Base-by-base conservation (phyloP, 2,888 invertebrate genomes). In the Brachylomia viminalis region DNA sequence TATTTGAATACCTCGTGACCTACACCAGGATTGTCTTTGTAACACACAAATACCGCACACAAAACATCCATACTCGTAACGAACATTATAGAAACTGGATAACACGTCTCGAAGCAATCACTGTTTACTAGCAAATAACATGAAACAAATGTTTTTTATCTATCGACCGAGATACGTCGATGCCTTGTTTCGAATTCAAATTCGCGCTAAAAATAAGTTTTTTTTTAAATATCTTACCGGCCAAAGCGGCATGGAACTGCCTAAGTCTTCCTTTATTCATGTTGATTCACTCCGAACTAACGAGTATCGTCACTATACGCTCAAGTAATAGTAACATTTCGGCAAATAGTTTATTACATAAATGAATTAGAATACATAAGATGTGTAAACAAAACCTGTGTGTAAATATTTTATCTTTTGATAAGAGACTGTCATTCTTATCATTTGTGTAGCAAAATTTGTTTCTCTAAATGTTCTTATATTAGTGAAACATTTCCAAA, bases 321-420 rank as follows among this genome's bases (percentile, higher is more conserved):
- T 69, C 72, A 81, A 82, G 71, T 82, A 81, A 80, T 87, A 81
- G 66, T 75, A 78, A 73, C 80, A 80, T 86, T 88, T 80, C 23
- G 81, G 71, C 80, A 80, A 87, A 86, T 86, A 80, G 54, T 75
- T 82, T 86, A 86, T 87, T 75, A 84, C 86, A 86, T 87, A 87
- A 87, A 79, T 79, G 58, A 84, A 82, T 87, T 87, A 86, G 62
- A 84, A 84, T 82, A 86, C 87, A 87, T 79, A 88, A 69, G 68
- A 59, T 72, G 56, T 42, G 67, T 77, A 75, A 84, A 84, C 66
- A 79, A 62, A 79, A 70, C 33, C 42, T 66, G 56, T 70, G 77
- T 62, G 56, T 69, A 78, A 85, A 82, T 78, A 79, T 77, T 87
- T 82, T 87, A 84, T 80, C 80, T 79, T 66, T 20, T 69, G 87